phyloP scores from a whole-genome alignment of 2,113 vertebrate genomes.

The Origma solitaria region DNA sequence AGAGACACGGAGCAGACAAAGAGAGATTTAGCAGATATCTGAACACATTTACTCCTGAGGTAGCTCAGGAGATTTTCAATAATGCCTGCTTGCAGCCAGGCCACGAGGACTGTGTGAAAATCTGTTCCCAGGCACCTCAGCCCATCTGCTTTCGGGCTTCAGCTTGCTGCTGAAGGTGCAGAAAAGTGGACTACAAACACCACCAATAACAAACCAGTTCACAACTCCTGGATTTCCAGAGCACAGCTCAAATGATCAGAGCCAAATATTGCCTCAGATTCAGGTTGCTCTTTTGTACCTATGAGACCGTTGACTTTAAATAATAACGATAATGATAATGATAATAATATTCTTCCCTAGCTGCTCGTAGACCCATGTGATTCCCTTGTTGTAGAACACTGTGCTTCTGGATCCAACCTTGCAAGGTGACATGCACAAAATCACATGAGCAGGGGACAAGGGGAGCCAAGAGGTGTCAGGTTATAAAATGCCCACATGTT shows the following conservation, averaged over 20 bases:
- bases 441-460: background rate
- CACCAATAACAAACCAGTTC: background rate
- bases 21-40: background rate
- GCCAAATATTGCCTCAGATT: background rate
- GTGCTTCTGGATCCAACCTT: background rate
- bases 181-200: background rate
- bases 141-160: background rate
- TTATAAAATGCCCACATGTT: slow-evolving; percentile 16
- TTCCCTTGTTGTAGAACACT: background rate
- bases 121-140: background rate
- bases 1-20: background rate
- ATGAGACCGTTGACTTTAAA: background rate
- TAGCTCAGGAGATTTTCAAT: background rate
- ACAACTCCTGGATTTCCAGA: background rate
- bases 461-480: background rate
- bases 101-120: background rate
- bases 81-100: background rate
- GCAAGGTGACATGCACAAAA: background rate
- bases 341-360: background rate
- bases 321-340: background rate
- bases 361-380: rapidly evolving
- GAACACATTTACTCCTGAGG: background rate
- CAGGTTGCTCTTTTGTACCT: background rate
- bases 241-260: background rate
- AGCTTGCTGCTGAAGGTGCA: background rate